Evolutionary conservation across 1,140 invertebrate species (phyloP), one percentile per base, ranked within the genome.

Genomic region (Apis florea): DNA sequence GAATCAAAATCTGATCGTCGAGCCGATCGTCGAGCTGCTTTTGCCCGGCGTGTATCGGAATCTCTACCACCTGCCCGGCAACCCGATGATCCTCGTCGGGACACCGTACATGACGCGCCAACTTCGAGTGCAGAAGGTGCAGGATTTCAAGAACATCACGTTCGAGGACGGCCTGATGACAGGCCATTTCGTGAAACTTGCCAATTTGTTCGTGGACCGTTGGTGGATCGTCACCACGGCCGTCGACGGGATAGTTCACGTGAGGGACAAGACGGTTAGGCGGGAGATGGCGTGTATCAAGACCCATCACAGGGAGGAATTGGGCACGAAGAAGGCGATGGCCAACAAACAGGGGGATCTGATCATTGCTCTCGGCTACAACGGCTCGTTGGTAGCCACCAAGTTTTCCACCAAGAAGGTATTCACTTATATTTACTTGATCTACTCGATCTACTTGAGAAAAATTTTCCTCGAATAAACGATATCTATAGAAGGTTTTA

Each of bases 361-460:
- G 40, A 11, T 90, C 1, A 74, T 93, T 49, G 83, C 83, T 15
- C 69, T 93, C 12, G 92, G 93, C 6, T 40, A 74, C 13, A 79
- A 93, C 83, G 92, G 93, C 10, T 91, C 90, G 1, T 59, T 94
- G 17, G 66, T 92, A 2, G 88, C 88, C 12, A 71, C 85, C 40
- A 72, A 15, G 5, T 56, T 12, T 24, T 0, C 21, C 11, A 11
- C 17, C 17, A 13, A 2, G 12, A 76, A 83, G 82, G 84, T 86
- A 61, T 15, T 26, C 15, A 15, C 31, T 26, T 26, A 15, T n/a
- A n/a, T n/a, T n/a, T 24, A 5, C 31, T 40, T 40, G 31, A 40
- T n/a, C n/a, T n/a, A n/a, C n/a, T n/a, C n/a, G n/a, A n/a, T n/a
- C n/a, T n/a, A n/a, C n/a, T n/a, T n/a, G n/a, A n/a, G n/a, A n/a